These are phyloP conservation scores for Oreortyx pictus DNA, from an alignment of 2,797 vertebrate genomes.

Conservation along the genomic window DNA sequence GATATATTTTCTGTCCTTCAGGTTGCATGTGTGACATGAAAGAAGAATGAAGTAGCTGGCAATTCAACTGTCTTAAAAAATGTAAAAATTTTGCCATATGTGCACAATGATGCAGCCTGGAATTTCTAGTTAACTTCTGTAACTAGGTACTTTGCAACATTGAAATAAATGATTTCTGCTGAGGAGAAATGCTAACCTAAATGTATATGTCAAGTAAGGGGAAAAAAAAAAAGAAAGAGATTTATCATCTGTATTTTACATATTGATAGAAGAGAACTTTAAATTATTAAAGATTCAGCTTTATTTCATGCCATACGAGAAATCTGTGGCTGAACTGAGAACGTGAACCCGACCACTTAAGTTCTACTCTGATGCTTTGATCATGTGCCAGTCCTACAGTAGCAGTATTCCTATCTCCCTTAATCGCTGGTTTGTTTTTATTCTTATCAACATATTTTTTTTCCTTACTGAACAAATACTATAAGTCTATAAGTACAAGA, in stretches of 20 bases:
- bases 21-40: fast-evolving
- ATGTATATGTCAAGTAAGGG: neutral
- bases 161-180: neutral
- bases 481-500: neutral
- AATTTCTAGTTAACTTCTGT: neutral
- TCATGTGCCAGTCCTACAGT: fast-evolving
- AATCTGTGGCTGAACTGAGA: no score
- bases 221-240: neutral
- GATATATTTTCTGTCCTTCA: neutral
- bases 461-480: neutral
- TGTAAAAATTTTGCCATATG: neutral
- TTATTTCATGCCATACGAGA: neutral
- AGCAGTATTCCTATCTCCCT: neutral
- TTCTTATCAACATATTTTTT: neutral
- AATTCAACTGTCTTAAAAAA: neutral
- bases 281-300: neutral
- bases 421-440: fast-evolving
- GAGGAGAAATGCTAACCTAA: neutral
- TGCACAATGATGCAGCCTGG: fast-evolving
- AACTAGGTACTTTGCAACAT: neutral
- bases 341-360: neutral
- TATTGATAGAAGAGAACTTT: neutral
- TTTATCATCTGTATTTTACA: neutral
- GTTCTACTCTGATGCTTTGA: neutral
- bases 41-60: neutral